Base-by-base conservation (phyloP, 2,797 vertebrate species). In the Trachops cirrhosus region DNA sequence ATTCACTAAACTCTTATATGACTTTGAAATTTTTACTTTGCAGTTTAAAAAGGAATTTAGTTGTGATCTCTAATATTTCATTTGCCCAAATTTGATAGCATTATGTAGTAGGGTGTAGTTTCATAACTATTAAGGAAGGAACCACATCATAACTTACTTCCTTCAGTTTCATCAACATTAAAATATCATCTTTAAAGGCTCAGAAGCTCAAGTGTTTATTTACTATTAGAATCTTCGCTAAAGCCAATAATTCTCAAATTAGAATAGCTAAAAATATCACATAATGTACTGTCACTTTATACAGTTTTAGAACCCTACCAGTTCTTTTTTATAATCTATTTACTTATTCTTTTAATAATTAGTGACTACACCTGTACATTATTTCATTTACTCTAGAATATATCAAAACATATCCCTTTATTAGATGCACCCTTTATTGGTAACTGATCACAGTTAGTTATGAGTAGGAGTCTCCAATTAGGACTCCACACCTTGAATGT, bases 81-180 rank as follows among this genome's bases (percentile, higher is more conserved):
- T 89, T 97, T 97, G 4, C 41, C 90, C 92, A 37, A 18, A 48
- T 94, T 82, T 90, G 78, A 86, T 50, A 46, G 5, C n/a, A 41
- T 59, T 85, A 95, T 75, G 57, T 1, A 68, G 77, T 39, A 15
- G 62, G 86, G 93, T 29, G 4, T 29, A 50, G 2, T 19, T 97
- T 91, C 39, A 73, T 37, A 52, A 70, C 48, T 94, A 19, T 39
- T 88, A 91, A 95, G 32, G 19, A 75, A 82, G 1, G 2, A 44
- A 74, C 0, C 3, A 0, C 34, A 74, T 83, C 92, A 75, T n/a
- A 93, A 59, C 70, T 93, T 0, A 0, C 92, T 82, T 92, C 50
- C 92, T 34, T 89, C 1, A 94, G 46, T 62, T 93, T 37, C 2
- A 94, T 73, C 0, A 44, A 19, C n/a, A 94, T 57, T 48, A 89